phyloP scores from a whole-genome alignment of 1,140 invertebrate genomes.

The Arion vulgaris region DNA sequence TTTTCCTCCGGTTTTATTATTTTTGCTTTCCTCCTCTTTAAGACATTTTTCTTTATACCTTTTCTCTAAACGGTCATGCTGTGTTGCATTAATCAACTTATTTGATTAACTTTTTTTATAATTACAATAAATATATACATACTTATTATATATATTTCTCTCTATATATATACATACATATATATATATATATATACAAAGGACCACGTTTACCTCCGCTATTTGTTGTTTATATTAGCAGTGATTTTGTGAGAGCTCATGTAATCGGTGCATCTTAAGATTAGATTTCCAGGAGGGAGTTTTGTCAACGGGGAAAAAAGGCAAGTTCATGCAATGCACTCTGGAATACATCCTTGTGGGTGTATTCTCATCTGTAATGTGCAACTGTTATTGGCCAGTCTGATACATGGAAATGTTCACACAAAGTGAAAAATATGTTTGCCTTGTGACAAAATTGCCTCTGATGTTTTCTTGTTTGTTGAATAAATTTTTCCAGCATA shows the following conservation, averaged over 20 bases:
- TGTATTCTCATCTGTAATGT: neutral
- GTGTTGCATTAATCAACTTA: conserved; percentile 27
- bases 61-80: conserved; percentile 16
- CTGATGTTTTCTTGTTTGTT: conserved; percentile 21
- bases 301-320: conserved; percentile 5
- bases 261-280: conserved; percentile 34
- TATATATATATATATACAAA: conserved; percentile 40
- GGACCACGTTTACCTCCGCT: conserved; percentile 40
- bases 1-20: neutral
- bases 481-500: conserved; percentile 21
- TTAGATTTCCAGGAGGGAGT: neutral
- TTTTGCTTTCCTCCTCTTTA: neutral
- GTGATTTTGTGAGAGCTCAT: conserved; percentile 20
- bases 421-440: neutral
- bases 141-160: too few relatives aligned
- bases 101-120: conserved; percentile 30
- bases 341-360: neutral
- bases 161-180: conserved; percentile 23
- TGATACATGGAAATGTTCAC: neutral
- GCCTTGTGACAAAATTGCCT: conserved; percentile 28
- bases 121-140: conserved; percentile 26
- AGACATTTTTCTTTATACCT: conserved; percentile 4
- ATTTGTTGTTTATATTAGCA: conserved; percentile 30
- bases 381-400: too few relatives aligned
- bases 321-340: neutral